Evolutionary conservation across 2,888 invertebrate species (phyloP).

Genomic region (Leucania comma): DNA sequence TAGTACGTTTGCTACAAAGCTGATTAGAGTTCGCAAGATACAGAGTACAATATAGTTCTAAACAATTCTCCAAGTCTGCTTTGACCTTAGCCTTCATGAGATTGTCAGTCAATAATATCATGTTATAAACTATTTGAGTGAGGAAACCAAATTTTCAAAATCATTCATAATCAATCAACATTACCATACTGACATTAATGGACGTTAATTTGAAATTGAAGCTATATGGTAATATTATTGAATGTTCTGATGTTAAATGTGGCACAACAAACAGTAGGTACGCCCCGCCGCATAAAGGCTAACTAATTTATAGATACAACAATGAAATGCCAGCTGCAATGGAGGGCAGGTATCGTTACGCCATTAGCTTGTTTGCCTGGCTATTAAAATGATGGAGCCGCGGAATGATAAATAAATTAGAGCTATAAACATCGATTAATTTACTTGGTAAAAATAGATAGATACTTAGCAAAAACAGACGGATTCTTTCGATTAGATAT

Average conservation of each 20-base stretch:
- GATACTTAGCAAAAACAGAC: no score
- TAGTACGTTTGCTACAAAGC: no score
- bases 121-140: background rate
- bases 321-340: background rate
- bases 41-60: no score
- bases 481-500: no score
- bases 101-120: background rate
- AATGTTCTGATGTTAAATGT: background rate
- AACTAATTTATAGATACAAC: constrained; percentile 8
- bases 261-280: background rate
- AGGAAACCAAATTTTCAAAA: background rate
- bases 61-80: no score
- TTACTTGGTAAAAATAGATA: background rate
- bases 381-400: constrained; percentile 1
- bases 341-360: background rate
- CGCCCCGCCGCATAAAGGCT: background rate
- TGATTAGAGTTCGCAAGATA: no score
- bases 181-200: background rate
- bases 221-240: background rate
- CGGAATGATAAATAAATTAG: background rate
- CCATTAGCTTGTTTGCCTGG: constrained; percentile 13
- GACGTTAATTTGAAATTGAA: background rate
- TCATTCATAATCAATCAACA: background rate
- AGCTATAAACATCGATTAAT: background rate
- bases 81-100: no score